These are phyloP conservation scores for Athetis lepigone DNA, from an alignment of 2,888 invertebrate species.

Conservation along the genomic window DNA sequence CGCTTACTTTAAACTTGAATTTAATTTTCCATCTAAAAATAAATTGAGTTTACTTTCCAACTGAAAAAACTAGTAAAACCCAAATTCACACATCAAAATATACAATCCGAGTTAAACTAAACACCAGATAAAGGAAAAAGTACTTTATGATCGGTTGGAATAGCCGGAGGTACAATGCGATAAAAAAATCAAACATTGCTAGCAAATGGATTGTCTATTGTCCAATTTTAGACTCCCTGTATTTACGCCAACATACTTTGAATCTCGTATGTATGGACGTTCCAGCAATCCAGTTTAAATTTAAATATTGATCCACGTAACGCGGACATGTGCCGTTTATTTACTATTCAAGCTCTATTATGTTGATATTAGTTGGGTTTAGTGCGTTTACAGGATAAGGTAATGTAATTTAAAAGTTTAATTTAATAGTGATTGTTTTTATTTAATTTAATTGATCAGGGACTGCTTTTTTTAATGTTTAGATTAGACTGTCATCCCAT, in stretches of 20 bases:
- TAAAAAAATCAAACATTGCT: conserved; percentile 53
- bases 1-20: conserved; percentile 12
- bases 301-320: conserved; percentile 68
- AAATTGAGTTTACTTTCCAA: conserved; percentile 14
- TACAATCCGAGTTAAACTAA: conserved; percentile 38
- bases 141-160: conserved; percentile 46
- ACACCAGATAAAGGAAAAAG: conserved; percentile 45
- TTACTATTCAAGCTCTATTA: conserved; percentile 56
- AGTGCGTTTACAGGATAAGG: background rate
- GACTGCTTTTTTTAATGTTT: too few relatives aligned
- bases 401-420: background rate
- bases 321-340: conserved; percentile 64
- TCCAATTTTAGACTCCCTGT: conserved; percentile 54
- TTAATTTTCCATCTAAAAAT: conserved; percentile 17
- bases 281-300: conserved; percentile 69
- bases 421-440: too few relatives aligned
- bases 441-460: too few relatives aligned
- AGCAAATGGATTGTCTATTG: conserved; percentile 48
- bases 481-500: too few relatives aligned
- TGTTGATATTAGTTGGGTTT: conserved; percentile 50
- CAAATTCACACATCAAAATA: conserved; percentile 37
- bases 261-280: conserved; percentile 58
- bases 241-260: conserved; percentile 51
- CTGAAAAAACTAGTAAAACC: conserved; percentile 30
- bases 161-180: conserved; percentile 37